Evolutionary conservation across 2,888 invertebrate genomes (phyloP), one percentile per base, ranked within the genome.

Genomic region (Leptopilina syphax): DNA sequence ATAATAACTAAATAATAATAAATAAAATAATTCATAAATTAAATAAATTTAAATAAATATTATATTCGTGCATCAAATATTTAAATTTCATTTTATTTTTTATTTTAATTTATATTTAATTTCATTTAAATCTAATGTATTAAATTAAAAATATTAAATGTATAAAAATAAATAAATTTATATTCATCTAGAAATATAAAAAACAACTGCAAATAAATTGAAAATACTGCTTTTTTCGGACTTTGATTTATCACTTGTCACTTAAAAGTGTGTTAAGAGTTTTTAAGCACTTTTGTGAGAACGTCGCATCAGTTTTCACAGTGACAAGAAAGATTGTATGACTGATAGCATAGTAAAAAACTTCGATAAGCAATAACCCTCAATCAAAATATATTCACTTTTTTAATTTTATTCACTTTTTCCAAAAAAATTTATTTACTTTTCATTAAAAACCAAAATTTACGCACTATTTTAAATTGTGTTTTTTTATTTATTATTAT

Each of bases 241-340:
- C n/a, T 67, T 13, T 13, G 50, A 70, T 70, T 54, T 13, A 70
- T 70, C 68, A 24, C 50, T 47, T 68, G 50, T 27, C 47, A 70
- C 50, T 50, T 54, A 50, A 50, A 24, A 9, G 54, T 70, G 54
- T 70, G 70, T 70, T 70, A 70, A 70, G 50, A 50, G 68, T 47
- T 24, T 70, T 50, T 70, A 70, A 70, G 47, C 24, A 70, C 54
- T 6, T 44, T 50, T 50, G 50, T 70, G 70, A 54, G 54, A 27
- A 41, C 7, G 50, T 54, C 54, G 7, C 70, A 70, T 70, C 70
- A 54, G 70, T n/a, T 54, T 50, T 54, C 24, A 54, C 13, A 54
- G n/a, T 70, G 50, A 70, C 70, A 54, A 70, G 70, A 54, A 70
- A 70, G 54, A 27, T 8, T 44, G 70, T 70, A 70, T 70, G 70